Evolutionary conservation across 2,888 invertebrate species (phyloP), one percentile per base, ranked within the genome.

Genomic region (Ligdia adustata): DNA sequence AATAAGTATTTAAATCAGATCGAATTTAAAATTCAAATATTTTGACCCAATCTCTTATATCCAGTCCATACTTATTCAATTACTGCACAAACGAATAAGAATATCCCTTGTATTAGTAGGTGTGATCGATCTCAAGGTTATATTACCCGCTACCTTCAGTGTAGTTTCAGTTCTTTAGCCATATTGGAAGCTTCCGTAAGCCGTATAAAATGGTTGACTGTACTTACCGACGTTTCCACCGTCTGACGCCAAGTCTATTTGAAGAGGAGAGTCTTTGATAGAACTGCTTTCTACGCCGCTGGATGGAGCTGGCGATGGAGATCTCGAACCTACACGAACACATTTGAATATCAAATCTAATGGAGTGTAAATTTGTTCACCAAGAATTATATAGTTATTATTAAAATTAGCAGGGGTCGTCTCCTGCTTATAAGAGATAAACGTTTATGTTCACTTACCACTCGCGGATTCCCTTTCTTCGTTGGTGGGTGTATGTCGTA

Each of bases 301-400:
- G 43, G 96, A 96, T 0, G 96, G 97, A 5, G 97, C 96, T 0
- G 97, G 97, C 4, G 97, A 97, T 0, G 97, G 97, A 6, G 96
- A 96, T 11, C 96, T 91, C 0, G 96, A 95, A 1, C 92, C 92
- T 88, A 89, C n/a, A n/a, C n/a, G n/a, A n/a, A n/a, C n/a, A n/a
- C n/a, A n/a, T n/a, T n/a, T n/a, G n/a, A n/a, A n/a, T n/a, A n/a
- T n/a, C n/a, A n/a, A n/a, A n/a, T n/a, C n/a, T n/a, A 5, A 7
- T 22, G 7, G 22, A n/a, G 7, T 22, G 22, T 22, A 22, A n/a
- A n/a, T n/a, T n/a, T n/a, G n/a, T n/a, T n/a, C n/a, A n/a, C n/a
- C n/a, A n/a, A n/a, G n/a, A n/a, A n/a, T n/a, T n/a, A n/a, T n/a
- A n/a, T n/a, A n/a, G n/a, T n/a, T n/a, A n/a, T n/a, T n/a, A n/a